These are phyloP conservation scores for Elaeidobius kamerunicus DNA, from an alignment of 2,888 invertebrate species.

Conservation along the genomic window DNA sequence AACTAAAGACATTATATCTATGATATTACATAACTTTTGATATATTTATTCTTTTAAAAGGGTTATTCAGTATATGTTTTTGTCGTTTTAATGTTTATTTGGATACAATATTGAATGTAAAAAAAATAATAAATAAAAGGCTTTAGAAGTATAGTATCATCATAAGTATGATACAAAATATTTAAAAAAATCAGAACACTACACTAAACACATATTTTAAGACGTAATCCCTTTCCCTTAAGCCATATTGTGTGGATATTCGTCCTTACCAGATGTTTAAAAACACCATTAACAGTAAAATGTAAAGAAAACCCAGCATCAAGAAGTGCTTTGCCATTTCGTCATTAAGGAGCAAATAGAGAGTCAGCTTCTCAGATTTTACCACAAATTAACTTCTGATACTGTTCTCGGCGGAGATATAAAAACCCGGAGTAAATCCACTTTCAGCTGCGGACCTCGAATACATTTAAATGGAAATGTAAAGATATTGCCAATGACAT, in stretches of 20 bases:
- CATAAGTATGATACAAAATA: no score
- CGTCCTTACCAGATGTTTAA: no score
- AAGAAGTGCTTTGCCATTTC: constrained; percentile 41
- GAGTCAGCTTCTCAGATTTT: constrained; percentile 48
- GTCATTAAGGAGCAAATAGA: constrained; percentile 48
- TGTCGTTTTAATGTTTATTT: background rate
- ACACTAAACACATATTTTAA: no score
- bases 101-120: background rate
- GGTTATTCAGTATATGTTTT: no score
- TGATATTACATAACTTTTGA: constrained; percentile 12
- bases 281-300: constrained; percentile 29
- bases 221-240: no score
- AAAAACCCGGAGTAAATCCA: constrained; percentile 49
- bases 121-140: background rate
- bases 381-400: constrained; percentile 53
- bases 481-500: constrained; percentile 48
- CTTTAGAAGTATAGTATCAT: no score
- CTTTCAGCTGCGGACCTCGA: constrained; percentile 38
- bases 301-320: constrained; percentile 33
- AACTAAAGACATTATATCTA: no score
- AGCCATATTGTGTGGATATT: no score
- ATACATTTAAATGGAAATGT: constrained; percentile 51
- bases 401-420: constrained; percentile 51
- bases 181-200: no score
- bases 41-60: no score